Evolutionary conservation across 2,888 invertebrate species (phyloP).

Genomic region (Hirtodrosophila confusa): DNA sequence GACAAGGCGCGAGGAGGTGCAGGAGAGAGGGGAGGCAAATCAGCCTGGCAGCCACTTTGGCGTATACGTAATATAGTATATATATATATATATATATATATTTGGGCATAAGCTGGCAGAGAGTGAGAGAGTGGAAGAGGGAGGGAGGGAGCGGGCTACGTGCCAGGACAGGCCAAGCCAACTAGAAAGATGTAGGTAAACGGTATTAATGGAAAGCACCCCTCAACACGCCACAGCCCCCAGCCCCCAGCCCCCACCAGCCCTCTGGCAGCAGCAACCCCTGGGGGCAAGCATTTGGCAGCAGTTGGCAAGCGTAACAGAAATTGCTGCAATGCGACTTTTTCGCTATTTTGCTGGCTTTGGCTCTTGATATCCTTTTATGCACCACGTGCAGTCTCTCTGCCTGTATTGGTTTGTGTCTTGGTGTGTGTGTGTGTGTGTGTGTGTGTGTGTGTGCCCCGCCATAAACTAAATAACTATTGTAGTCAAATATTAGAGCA

Average conservation of each 20-base stretch:
- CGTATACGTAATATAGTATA: slow-evolving; percentile 77
- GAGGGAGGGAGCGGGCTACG: slow-evolving; percentile 45
- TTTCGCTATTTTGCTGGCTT: slow-evolving; percentile 62
- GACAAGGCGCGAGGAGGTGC: slow-evolving; percentile 12
- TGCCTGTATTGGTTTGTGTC: neutral
- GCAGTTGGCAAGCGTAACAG: slow-evolving; percentile 78
- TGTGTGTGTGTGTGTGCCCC: slow-evolving; percentile 18
- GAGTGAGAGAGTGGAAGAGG: neutral
- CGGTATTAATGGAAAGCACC: slow-evolving; percentile 70
- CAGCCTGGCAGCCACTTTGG: slow-evolving; percentile 69
- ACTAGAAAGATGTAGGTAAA: slow-evolving; percentile 63
- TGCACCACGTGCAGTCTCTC: slow-evolving; percentile 65
- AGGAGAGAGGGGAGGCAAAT: slow-evolving; percentile 5
- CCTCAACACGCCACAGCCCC: neutral
- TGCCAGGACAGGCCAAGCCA: slow-evolving; percentile 38
- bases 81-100: slow-evolving; percentile 28
- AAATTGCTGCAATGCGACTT: slow-evolving; percentile 79
- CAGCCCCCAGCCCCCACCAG: neutral
- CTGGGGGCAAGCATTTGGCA: slow-evolving; percentile 27
- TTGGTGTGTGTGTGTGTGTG: slow-evolving; percentile 15
- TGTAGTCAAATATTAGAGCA: slow-evolving; percentile 52
- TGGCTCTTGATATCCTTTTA: slow-evolving; percentile 49
- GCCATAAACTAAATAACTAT: slow-evolving; percentile 39
- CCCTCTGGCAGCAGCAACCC: neutral
- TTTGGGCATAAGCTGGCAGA: slow-evolving; percentile 39